phyloP scores from a whole-genome alignment of 2,888 invertebrate genomes.

The Microctonus brassicae region DNA sequence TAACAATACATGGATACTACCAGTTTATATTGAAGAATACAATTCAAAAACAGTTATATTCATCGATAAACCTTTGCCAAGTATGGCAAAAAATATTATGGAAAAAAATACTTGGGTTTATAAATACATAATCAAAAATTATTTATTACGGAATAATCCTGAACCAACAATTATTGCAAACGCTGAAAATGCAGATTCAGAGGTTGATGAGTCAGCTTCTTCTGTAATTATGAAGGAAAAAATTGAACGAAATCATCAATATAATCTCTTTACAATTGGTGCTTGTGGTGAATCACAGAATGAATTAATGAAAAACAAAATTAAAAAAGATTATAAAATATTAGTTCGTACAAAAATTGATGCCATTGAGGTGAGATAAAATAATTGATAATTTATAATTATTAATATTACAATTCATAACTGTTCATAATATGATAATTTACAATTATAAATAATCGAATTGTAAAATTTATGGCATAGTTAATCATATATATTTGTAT shows the following conservation, averaged over 20 bases:
- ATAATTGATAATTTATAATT: not conserved
- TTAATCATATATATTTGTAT: too few species aligned
- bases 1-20: constrained; percentile 55
- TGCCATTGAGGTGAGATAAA: constrained; percentile 50
- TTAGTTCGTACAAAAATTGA: constrained; percentile 55
- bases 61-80: constrained; percentile 58
- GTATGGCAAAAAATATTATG: constrained; percentile 45
- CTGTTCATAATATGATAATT: too few species aligned
- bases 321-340: constrained; percentile 51
- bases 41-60: constrained; percentile 55
- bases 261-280: constrained; percentile 52
- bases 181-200: not conserved
- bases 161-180: constrained; percentile 25
- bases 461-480: too few species aligned
- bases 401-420: too few species aligned
- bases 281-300: constrained; percentile 44
- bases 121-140: constrained; percentile 54
- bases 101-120: constrained; percentile 58
- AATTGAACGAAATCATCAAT: constrained; percentile 46
- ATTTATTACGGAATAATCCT: constrained; percentile 38
- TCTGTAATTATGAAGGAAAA: constrained; percentile 1
- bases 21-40: constrained; percentile 51
- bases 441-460: too few species aligned
- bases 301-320: constrained; percentile 50
- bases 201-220: not conserved